Base-by-base conservation (phyloP, 2,113 vertebrate species). In the Psettodes erumei region DNA sequence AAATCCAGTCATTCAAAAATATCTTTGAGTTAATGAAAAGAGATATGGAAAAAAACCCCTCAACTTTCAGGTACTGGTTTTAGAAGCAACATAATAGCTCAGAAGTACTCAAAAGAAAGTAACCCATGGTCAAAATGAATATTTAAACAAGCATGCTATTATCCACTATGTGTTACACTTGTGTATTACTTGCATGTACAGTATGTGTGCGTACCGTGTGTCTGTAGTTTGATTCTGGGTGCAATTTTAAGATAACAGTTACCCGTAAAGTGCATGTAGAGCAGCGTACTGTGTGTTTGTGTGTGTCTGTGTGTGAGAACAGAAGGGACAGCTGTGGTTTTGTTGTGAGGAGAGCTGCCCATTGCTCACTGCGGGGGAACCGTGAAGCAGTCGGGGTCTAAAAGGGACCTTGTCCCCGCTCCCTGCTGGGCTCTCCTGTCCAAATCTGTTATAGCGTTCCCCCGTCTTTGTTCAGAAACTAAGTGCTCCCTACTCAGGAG, bases 241-340 rank as follows among this genome's bases (percentile, higher is more conserved):
- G 74, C 75, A 51, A 38, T 48, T 65, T 54, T 47, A 78, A 58
- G 63, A 55, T n/a, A 82, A 55, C 81, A 77, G 77, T 70, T 45
- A 64, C 72, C 56, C 77, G 85, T 90, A 90, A 93, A 91, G 90
- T 93, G 89, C 87, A 61, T 86, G 58, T 77, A 38, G 72, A 87
- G 77, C 81, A 88, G 88, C 77, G 54, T n/a, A n/a, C n/a, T 87
- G 76, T 81, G 76, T 80, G 84, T 79, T 38, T 63, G 54, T 56
- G 30, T 19, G 40, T 42, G 40, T 54, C 25, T 27, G 51, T 28
- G 25, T 54, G 77, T 81, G 77, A 63, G 86, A 85, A 89, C 85
- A 88, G 83, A 91, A 79, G 89, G 89, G 81, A 82, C 90, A 90
- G 90, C 90, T 92, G 91, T 84, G 82, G 79, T 72, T 89, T 88